phyloP scores from a whole-genome alignment of 2,888 invertebrate species.

The Epistrophella euchroma region DNA sequence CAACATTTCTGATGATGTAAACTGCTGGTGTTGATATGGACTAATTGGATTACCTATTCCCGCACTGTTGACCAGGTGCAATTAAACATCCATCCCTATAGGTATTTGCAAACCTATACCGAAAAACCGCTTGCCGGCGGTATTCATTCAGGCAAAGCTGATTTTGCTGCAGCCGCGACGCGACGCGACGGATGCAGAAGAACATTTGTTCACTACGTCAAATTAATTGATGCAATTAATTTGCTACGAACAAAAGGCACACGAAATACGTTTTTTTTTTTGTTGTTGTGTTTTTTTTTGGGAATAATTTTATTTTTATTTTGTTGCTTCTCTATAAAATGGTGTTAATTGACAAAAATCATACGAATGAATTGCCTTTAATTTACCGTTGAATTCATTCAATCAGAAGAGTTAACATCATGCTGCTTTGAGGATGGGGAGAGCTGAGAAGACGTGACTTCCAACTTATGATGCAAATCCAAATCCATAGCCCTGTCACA shows the following conservation, averaged over 20 bases:
- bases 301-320: background rate
- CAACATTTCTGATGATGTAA: slow-evolving; percentile 32
- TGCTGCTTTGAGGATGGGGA: background rate
- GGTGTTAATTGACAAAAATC: slow-evolving; percentile 57
- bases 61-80: slow-evolving; percentile 59
- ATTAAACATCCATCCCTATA: slow-evolving; percentile 58
- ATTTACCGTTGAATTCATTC: slow-evolving; percentile 44
- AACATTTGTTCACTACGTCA: slow-evolving; percentile 23
- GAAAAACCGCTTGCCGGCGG: background rate
- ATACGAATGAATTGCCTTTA: slow-evolving; percentile 50
- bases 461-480: background rate
- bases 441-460: no score
- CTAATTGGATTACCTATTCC: slow-evolving; percentile 70
- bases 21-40: slow-evolving; percentile 66
- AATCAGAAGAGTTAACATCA: slow-evolving; percentile 26
- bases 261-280: background rate
- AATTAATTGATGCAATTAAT: slow-evolving; percentile 55
- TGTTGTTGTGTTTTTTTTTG: background rate
- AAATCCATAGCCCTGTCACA: background rate
- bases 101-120: background rate
- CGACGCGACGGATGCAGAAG: background rate
- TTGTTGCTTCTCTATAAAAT: background rate
- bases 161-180: background rate
- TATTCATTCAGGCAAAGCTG: background rate
- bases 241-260: slow-evolving; percentile 37